phyloP scores from a whole-genome alignment of 2,888 invertebrate species.

The Sialis lutaria region DNA sequence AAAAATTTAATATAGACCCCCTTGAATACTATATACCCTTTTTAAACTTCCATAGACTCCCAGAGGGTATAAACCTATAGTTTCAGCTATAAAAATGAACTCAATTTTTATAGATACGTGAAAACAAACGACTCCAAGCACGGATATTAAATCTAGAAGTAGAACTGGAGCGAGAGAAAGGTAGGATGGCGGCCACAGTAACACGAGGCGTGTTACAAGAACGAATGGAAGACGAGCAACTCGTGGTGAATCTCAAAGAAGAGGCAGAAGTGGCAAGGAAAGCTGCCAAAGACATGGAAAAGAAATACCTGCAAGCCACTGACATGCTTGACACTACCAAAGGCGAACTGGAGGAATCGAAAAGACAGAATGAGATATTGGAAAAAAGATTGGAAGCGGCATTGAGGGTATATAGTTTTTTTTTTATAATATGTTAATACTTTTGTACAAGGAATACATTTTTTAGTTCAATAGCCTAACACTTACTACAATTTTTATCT shows the following conservation, averaged over 20 bases:
- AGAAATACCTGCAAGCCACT: conserved; percentile 56
- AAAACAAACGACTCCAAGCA: conserved; percentile 67
- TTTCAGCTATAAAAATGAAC: conserved; percentile 10
- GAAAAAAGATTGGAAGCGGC: conserved; percentile 61
- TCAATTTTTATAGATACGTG: conserved; percentile 24
- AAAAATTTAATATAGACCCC: too few relatives aligned
- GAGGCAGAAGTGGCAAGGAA: conserved; percentile 63
- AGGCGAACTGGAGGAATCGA: conserved; percentile 63
- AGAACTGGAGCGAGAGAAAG: conserved; percentile 56
- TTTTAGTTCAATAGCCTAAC: too few relatives aligned
- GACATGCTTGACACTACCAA: conserved; percentile 59
- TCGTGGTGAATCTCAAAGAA: conserved; percentile 49
- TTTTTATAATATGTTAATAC: too few relatives aligned
- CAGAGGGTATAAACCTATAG: too few relatives aligned
- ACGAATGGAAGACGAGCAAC: conserved; percentile 31
- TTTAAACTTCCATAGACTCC: too few relatives aligned
- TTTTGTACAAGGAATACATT: too few relatives aligned
- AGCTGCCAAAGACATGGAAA: conserved; percentile 63
- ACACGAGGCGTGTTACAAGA: conserved; percentile 5
- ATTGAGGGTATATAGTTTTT: conserved; percentile 39
- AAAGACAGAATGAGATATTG: conserved; percentile 54
- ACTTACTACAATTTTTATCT: too few relatives aligned
- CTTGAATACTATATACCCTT: too few relatives aligned
- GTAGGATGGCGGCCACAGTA: conserved; percentile 16
- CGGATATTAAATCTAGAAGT: conserved; percentile 67